These are phyloP conservation scores for Megaustenia siamemsis DNA, from an alignment of 2,888 invertebrate species.

Conservation along the genomic window DNA sequence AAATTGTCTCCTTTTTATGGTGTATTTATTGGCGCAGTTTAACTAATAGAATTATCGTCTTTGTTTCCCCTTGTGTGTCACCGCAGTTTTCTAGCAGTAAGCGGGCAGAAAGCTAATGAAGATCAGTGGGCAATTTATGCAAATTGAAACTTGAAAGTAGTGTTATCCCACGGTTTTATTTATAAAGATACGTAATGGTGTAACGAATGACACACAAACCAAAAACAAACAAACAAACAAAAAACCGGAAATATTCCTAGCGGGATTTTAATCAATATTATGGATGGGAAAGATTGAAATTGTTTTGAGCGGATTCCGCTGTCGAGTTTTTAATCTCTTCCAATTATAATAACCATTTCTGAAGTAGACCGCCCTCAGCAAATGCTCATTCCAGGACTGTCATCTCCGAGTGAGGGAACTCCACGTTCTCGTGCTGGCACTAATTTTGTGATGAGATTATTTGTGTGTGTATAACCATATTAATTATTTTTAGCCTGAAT, in stretches of 20 bases:
- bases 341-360: slow-evolving; percentile 21
- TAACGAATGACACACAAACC: background rate
- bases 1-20: background rate
- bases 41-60: background rate
- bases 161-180: background rate
- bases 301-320: slow-evolving; percentile 7
- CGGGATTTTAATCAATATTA: background rate
- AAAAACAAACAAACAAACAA: background rate
- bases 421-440: background rate
- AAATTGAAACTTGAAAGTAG: slow-evolving; percentile 10
- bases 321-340: slow-evolving; percentile 18
- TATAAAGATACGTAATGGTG: background rate
- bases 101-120: background rate
- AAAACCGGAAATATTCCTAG: background rate
- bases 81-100: background rate
- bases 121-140: background rate
- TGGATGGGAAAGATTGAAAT: slow-evolving; percentile 11
- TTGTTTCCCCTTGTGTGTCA: background rate
- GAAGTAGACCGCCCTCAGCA: background rate
- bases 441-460: background rate
- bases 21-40: background rate
- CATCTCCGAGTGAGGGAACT: background rate
- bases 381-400: background rate
- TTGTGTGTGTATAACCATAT: slow-evolving; percentile 1
- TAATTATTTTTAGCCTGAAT: slow-evolving; percentile 31